Conservation (phyloP, 2,113 vertebrate genomes). For the Stegostoma tigrinum region DNA sequence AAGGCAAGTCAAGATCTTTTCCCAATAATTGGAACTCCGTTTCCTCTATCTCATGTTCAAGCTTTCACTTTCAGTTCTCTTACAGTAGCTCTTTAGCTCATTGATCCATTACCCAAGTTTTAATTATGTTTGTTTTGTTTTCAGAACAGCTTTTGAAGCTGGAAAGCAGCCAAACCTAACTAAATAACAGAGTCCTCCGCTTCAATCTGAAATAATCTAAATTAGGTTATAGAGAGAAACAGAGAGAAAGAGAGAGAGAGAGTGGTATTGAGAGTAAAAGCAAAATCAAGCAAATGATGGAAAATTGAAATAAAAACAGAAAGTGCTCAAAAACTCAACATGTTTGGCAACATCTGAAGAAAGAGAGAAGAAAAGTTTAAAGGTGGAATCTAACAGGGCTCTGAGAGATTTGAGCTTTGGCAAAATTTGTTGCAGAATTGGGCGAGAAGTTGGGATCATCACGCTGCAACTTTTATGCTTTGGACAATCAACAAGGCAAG, state of each 20-base stretch:
- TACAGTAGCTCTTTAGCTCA: background rate
- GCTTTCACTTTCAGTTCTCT: background rate
- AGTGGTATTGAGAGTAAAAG: background rate
- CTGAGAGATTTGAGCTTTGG: too few species aligned
- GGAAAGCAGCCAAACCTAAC: background rate
- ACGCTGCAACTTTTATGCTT: background rate
- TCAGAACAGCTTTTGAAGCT: background rate
- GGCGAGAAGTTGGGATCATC: too few species aligned
- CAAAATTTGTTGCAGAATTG: too few species aligned
- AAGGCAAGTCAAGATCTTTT: background rate
- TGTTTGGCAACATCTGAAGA: too few species aligned
- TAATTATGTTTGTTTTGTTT: slow-evolving; percentile 3
- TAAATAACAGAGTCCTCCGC: background rate
- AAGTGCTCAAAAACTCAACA: too few species aligned
- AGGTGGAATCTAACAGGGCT: too few species aligned
- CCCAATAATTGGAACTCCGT: background rate
- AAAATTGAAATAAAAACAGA: too few species aligned
- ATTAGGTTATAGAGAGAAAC: background rate
- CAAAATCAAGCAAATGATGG: too few species aligned
- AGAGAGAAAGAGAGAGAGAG: background rate
- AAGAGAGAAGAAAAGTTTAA: too few species aligned
- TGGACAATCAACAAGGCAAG: background rate
- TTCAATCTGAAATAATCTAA: background rate
- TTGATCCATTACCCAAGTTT: background rate
- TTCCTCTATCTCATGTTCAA: background rate